phyloP scores from a whole-genome alignment of 2,888 invertebrate species.

The Nezara viridula region DNA sequence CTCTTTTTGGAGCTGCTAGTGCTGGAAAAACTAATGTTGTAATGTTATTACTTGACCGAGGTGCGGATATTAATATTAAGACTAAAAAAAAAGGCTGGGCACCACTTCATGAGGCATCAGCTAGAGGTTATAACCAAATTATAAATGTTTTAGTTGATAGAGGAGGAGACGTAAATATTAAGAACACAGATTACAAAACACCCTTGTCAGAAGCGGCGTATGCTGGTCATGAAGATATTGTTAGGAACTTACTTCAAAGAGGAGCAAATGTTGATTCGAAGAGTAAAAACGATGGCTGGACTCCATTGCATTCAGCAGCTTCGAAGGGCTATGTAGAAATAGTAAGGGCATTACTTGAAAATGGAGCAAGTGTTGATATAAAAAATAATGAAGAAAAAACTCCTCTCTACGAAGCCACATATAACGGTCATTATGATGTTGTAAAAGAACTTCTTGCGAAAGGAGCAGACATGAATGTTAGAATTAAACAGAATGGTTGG shows the following conservation, averaged over 20 bases:
- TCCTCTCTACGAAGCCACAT: conserved; percentile 74
- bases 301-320: conserved; percentile 93
- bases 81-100: neutral
- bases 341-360: conserved; percentile 84
- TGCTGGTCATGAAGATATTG: neutral
- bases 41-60: neutral
- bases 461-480: neutral
- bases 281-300: conserved; percentile 79
- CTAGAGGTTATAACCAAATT: neutral
- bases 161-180: conserved; percentile 11
- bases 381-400: conserved; percentile 97
- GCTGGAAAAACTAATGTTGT: neutral
- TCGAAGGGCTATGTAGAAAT: conserved; percentile 94
- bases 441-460: neutral
- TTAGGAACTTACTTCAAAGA: neutral
- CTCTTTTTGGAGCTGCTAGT: neutral
- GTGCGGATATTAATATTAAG: conserved; percentile 18
- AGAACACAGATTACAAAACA: neutral
- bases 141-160: neutral
- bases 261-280: neutral
- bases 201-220: neutral
- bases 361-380: conserved; percentile 88
- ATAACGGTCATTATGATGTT: neutral
- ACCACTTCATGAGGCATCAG: conserved; percentile 21
- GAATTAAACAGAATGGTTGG: conserved; percentile 8